phyloP scores from a whole-genome alignment of 1,140 invertebrate genomes.

The Cheumatopsyche charites region DNA sequence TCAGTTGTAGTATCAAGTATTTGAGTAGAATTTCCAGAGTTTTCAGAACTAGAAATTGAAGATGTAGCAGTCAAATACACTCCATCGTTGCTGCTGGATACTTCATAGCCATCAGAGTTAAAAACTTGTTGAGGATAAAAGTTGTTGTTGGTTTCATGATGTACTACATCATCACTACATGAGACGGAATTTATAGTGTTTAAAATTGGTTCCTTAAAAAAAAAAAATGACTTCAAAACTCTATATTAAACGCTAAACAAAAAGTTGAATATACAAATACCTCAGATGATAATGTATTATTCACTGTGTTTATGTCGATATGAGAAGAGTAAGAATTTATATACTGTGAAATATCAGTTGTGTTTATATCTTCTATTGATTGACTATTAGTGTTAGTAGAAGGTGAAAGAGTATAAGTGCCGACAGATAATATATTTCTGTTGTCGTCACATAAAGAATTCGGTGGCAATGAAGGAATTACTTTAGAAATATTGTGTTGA shows the following conservation, averaged over 20 bases:
- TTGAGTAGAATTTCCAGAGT: not conserved
- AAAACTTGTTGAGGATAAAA: slow-evolving; percentile 37
- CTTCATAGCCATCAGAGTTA: slow-evolving; percentile 32
- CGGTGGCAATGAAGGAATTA: slow-evolving; percentile 3
- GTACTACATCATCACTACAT: slow-evolving; percentile 25
- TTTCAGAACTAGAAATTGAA: slow-evolving; percentile 2
- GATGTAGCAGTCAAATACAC: slow-evolving; percentile 29
- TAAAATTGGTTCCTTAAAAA: slow-evolving; percentile 32
- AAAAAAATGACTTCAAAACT: not conserved
- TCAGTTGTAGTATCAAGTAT: slow-evolving; percentile 36
- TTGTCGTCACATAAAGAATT: slow-evolving; percentile 14
- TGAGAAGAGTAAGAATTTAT: slow-evolving; percentile 23
- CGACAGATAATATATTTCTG: slow-evolving; percentile 12
- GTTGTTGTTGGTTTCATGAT: slow-evolving; percentile 26
- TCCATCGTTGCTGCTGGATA: slow-evolving; percentile 32
- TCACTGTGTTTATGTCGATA: slow-evolving; percentile 22
- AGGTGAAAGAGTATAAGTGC: slow-evolving; percentile 23
- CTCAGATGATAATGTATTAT: slow-evolving; percentile 18
- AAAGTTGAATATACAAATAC: slow-evolving; percentile 1
- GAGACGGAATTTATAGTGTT: slow-evolving; percentile 40
- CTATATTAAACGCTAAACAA: not conserved
- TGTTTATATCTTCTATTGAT: slow-evolving; percentile 24
- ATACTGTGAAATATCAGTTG: slow-evolving; percentile 21
- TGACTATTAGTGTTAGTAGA: slow-evolving; percentile 4
- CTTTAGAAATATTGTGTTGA: slow-evolving; percentile 26